phyloP scores from a whole-genome alignment of 2,888 invertebrate species.

The Drosophila flavopinicola region DNA sequence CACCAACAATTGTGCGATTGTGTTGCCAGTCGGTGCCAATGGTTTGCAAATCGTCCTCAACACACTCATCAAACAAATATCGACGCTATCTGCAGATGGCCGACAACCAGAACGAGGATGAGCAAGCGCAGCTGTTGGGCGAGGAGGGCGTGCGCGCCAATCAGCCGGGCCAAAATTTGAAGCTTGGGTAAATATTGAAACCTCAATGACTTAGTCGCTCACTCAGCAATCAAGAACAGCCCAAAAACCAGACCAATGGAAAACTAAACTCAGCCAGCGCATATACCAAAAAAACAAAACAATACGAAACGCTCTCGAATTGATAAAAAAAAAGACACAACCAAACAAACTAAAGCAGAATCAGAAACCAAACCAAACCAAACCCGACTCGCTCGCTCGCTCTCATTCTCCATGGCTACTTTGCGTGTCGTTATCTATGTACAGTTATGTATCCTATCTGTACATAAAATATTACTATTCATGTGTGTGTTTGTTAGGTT shows the following conservation, averaged over 20 bases:
- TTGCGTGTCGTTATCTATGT: constrained; percentile 42
- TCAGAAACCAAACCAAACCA: constrained; percentile 15
- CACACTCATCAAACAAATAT: constrained; percentile 83
- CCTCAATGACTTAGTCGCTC: constrained; percentile 27
- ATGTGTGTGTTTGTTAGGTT: constrained; percentile 19
- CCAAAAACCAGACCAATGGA: constrained; percentile 45
- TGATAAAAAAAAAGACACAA: neutral
- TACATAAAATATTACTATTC: constrained; percentile 12
- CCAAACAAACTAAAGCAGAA: constrained; percentile 28
- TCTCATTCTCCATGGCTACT: constrained; percentile 58
- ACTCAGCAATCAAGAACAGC: constrained; percentile 31
- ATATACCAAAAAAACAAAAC: constrained; percentile 30
- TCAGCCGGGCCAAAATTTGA: constrained; percentile 94
- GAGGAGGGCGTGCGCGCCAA: constrained; percentile 96
- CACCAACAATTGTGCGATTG: constrained; percentile 84
- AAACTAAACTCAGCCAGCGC: constrained; percentile 73
- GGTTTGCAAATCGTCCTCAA: constrained; percentile 79
- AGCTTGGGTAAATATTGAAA: constrained; percentile 94
- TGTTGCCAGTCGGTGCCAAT: constrained; percentile 87
- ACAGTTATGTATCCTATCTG: constrained; percentile 28
- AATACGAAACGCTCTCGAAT: constrained; percentile 15
- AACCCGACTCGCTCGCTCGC: constrained; percentile 67
- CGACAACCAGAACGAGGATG: constrained; percentile 97
- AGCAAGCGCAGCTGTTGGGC: constrained; percentile 97
- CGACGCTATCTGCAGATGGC: constrained; percentile 92